A percentile compares a stretch with the other conserved stretches of the same genome.
Conservation (phyloP, 1,140 invertebrate genomes). For the Radopholus similis region DNA sequence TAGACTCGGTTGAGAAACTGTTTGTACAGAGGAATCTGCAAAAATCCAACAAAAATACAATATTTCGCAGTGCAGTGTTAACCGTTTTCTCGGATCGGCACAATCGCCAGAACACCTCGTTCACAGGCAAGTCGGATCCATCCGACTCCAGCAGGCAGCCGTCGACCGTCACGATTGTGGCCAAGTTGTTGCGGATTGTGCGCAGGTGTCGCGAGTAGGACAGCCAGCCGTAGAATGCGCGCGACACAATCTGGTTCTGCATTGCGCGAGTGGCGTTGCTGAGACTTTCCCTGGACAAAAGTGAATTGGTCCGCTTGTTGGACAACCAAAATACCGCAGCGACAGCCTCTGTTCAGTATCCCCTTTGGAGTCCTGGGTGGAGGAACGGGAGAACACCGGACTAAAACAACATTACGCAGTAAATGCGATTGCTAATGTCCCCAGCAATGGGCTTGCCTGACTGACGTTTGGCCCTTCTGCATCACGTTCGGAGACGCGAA, state of each 20-base stretch:
- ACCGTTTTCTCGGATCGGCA: conserved; percentile 44
- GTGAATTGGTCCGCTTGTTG: background rate
- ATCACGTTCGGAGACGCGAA: background rate
- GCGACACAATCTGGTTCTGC: conserved; percentile 84
- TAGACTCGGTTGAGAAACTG: conserved; percentile 80
- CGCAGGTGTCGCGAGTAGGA: conserved; percentile 85
- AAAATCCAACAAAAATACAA: conserved; percentile 8
- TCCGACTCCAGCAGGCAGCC: conserved; percentile 1
- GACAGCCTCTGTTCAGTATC: conserved; percentile 7
- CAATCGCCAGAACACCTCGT: conserved; percentile 47
- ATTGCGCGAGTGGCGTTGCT: conserved; percentile 81
- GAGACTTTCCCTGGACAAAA: conserved; percentile 42
- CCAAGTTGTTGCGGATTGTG: conserved; percentile 83
- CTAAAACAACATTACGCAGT: background rate
- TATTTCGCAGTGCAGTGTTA: background rate
- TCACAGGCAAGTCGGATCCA: conserved; percentile 28
- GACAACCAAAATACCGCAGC: background rate
- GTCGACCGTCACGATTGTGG: conserved; percentile 73
- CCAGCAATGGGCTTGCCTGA: background rate
- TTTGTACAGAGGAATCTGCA: conserved; percentile 40
- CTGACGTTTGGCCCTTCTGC: conserved; percentile 4
- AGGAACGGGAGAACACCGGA: background rate
- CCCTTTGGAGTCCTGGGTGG: background rate
- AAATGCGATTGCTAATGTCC: too few species aligned
- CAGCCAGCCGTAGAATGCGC: conserved; percentile 90